Evolutionary conservation across 2,113 vertebrate species (phyloP), one percentile per base, ranked within the genome.

Genomic region (Grallaria varia): DNA sequence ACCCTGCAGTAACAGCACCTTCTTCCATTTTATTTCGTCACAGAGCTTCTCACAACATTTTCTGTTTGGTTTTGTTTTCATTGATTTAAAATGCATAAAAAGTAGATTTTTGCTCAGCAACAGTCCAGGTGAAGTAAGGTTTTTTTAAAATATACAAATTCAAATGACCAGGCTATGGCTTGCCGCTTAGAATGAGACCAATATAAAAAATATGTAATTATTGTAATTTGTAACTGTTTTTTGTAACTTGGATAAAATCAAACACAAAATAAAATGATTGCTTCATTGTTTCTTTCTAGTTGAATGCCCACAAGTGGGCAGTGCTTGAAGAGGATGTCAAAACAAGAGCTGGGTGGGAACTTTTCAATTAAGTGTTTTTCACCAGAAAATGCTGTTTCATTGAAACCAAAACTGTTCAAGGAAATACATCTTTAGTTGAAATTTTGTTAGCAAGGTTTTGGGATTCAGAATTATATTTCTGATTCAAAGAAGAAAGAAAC

Each of bases 381-480:
- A 84, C n/a, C 15, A 91, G 60, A 89, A 95, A 84, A 74, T 63
- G 53, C 20, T 75, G 49, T 66, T 88, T 79, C 87, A 76, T 44
- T 93, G 90, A 94, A 95, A 90, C 49, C 39, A 93, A 87, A 94
- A 76, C 82, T 67, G 72, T 87, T 91, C 71, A 91, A 73, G 71
- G 71, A 96, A 85, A 91, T 85, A 14, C 47, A 78, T 87, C 52
- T 52, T 44, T 58, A 66, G 37, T 31, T 82, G 80, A 83, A 94
- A 91, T 56, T 76, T 37, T 68, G 4, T 60, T 82, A 68, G 40
- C 68, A 82, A 78, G 2, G 4, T 68, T 71, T 81, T 62, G 23
- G 14, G 12, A 14, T 89, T 95, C 66, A 89, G 21, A 62, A 30
- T 84, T 19, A 7, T 40, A 68, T 75, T 90, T 91, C 74, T 68